phyloP scores from a whole-genome alignment of 2,888 invertebrate genomes.

The Cephalotes varians region DNA sequence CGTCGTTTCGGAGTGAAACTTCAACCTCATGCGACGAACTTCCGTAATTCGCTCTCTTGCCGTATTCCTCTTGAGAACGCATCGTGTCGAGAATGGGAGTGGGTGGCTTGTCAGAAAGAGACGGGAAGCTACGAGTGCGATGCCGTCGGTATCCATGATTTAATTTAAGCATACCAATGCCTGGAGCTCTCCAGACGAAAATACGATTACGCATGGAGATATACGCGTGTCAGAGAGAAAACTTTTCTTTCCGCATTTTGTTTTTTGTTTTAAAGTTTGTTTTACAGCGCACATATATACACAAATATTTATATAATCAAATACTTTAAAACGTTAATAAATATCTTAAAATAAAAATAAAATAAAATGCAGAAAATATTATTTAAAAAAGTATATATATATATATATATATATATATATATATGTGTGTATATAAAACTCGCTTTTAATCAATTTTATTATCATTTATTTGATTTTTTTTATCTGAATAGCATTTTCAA shows the following conservation, averaged over 20 bases:
- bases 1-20: conserved; percentile 65
- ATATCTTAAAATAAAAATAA: neutral
- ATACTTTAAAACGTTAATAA: neutral
- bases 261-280: neutral
- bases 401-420: too few relatives aligned
- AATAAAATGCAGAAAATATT: neutral
- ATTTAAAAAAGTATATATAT: too few relatives aligned
- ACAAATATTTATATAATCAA: neutral
- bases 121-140: conserved; percentile 52
- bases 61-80: conserved; percentile 69
- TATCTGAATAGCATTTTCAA: neutral
- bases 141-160: conserved; percentile 64
- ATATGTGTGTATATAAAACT: too few relatives aligned
- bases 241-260: neutral
- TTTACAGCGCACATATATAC: neutral
- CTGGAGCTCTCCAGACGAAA: conserved; percentile 20
- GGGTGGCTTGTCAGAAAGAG: conserved; percentile 54
- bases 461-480: neutral
- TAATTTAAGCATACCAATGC: conserved; percentile 67
- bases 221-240: neutral
- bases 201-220: conserved; percentile 6
- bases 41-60: conserved; percentile 76
- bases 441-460: conserved; percentile 18
- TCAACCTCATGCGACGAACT: conserved; percentile 70
- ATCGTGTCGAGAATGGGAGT: conserved; percentile 21